Evolutionary conservation across 1,140 invertebrate species (phyloP).

Genomic region (Parapsyche elsis): DNA sequence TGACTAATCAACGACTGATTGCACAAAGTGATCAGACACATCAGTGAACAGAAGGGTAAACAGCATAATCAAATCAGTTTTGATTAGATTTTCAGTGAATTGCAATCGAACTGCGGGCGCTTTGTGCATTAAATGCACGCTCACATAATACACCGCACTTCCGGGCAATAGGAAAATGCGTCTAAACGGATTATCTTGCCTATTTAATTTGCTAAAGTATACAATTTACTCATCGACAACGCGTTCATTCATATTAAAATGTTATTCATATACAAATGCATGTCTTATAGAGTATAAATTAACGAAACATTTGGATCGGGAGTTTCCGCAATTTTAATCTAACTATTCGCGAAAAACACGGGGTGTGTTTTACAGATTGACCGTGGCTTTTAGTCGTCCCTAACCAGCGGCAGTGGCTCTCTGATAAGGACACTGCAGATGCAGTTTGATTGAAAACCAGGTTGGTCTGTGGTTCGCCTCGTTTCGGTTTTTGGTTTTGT

Average conservation of each 20-base stretch:
- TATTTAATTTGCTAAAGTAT: not conserved
- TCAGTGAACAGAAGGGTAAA: no score
- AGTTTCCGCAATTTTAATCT: not conserved
- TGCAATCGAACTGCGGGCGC: no score
- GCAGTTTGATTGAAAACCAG: slow-evolving; percentile 40
- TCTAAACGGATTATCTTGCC: no score
- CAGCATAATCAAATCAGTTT: no score
- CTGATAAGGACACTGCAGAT: slow-evolving; percentile 10
- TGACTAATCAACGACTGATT: no score
- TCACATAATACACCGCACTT: no score
- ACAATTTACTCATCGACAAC: not conserved
- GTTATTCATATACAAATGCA: not conserved
- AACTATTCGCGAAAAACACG: no score
- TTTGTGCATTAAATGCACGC: no score
- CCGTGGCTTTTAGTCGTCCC: not conserved
- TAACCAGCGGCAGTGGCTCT: not conserved
- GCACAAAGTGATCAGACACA: no score
- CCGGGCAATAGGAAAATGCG: no score
- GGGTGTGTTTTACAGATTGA: no score
- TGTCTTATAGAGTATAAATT: not conserved
- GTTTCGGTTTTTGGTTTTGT: slow-evolving; percentile 39
- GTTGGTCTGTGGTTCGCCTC: slow-evolving; percentile 9
- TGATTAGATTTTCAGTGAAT: no score
- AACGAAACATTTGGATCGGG: not conserved
- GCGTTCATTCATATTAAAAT: not conserved